phyloP scores from a whole-genome alignment of 2,113 vertebrate species.

The Proteles cristata region DNA sequence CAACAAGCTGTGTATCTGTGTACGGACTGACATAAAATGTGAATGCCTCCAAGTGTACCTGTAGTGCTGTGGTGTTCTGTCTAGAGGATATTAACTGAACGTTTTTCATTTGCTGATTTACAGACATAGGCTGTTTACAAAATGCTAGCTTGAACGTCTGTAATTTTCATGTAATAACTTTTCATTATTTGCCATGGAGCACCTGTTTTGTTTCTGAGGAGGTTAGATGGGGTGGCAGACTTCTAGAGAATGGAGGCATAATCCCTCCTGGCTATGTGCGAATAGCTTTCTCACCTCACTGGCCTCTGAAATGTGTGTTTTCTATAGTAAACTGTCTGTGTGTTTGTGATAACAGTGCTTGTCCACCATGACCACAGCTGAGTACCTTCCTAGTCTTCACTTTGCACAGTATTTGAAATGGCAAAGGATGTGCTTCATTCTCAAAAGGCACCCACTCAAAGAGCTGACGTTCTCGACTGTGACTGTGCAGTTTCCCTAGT shows the following conservation, averaged over 20 bases:
- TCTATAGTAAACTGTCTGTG: background rate
- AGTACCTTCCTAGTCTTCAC: conserved; percentile 59
- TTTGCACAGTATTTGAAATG: conserved; percentile 60
- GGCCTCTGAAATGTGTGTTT: conserved; percentile 49
- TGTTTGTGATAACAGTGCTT: conserved; percentile 68
- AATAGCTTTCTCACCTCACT: conserved; percentile 69
- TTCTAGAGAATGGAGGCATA: background rate
- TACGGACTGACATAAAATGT: conserved; percentile 70
- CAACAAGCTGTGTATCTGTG: conserved; percentile 76
- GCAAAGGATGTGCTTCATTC: conserved; percentile 48
- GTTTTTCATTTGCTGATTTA: conserved; percentile 62
- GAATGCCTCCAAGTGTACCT: conserved; percentile 65
- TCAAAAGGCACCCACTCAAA: background rate
- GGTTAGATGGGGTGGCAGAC: background rate
- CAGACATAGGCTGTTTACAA: conserved; percentile 77
- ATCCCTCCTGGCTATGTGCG: conserved; percentile 33
- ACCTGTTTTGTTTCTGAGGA: background rate
- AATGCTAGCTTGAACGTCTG: conserved; percentile 36
- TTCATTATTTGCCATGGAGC: background rate
- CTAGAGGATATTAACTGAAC: background rate
- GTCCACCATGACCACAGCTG: background rate
- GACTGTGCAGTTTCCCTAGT: conserved; percentile 68
- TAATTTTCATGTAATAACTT: background rate
- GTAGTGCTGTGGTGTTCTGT: conserved; percentile 52
- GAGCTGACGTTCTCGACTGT: background rate